Evolutionary conservation across 30 jellyfish, hydroid and myxozoan genomes (phyloP).

Genomic region (Catostylus mosaicus): DNA sequence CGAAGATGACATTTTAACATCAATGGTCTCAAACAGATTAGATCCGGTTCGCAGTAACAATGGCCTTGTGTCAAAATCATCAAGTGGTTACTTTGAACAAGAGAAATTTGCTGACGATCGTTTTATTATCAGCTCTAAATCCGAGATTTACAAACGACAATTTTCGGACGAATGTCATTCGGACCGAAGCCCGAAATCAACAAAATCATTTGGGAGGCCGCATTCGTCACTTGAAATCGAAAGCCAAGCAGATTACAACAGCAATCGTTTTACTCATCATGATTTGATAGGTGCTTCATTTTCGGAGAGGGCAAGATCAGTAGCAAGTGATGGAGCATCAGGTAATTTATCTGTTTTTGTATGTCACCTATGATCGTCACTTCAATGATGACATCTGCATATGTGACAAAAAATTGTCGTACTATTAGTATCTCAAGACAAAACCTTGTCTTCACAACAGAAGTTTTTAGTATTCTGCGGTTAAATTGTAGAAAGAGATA

Average conservation of each 20-base stretch:
- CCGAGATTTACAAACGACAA: slow-evolving; percentile 37
- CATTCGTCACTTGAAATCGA: slow-evolving; percentile 42
- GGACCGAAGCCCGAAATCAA: slow-evolving; percentile 48
- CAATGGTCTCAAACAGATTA: background rate
- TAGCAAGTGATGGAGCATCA: slow-evolving; percentile 57
- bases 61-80: slow-evolving; percentile 78
- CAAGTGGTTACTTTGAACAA: slow-evolving; percentile 92
- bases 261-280: background rate
- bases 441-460: no score
- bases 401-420: no score
- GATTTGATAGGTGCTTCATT: slow-evolving; percentile 19
- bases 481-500: no score
- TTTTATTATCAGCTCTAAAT: background rate
- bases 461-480: no score
- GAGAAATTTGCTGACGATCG: slow-evolving; percentile 50
- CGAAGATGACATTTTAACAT: slow-evolving; percentile 79
- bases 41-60: slow-evolving; percentile 43
- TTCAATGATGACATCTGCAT: no score
- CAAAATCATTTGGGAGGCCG: slow-evolving; percentile 39
- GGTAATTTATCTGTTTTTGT: background rate
- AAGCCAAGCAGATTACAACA: slow-evolving; percentile 2
- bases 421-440: no score
- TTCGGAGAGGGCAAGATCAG: slow-evolving; percentile 39
- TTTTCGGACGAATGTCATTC: slow-evolving; percentile 60
- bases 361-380: background rate